Evolutionary conservation across 1,140 invertebrate species (phyloP).

Genomic region (Listronotus bonariensis): DNA sequence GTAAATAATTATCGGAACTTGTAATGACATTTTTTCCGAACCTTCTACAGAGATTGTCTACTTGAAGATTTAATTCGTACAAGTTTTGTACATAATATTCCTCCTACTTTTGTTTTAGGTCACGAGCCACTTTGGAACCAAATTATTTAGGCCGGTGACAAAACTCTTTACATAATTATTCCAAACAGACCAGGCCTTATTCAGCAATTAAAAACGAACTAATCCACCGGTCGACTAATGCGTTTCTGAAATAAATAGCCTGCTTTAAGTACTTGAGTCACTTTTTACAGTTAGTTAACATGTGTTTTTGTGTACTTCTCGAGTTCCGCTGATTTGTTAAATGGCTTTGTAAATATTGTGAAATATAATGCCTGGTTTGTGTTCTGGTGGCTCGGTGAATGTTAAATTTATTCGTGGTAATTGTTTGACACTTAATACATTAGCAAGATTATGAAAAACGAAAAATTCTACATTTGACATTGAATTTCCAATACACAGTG

Average conservation of each 20-base stretch:
- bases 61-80: too few relatives aligned
- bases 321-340: constrained; percentile 1
- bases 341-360: constrained; percentile 3
- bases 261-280: not conserved
- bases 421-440: too few relatives aligned
- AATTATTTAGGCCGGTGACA: too few relatives aligned
- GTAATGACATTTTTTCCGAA: too few relatives aligned
- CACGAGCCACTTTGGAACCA: not conserved
- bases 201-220: not conserved
- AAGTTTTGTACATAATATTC: not conserved
- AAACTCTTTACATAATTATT: not conserved
- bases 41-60: too few relatives aligned
- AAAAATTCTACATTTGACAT: too few relatives aligned
- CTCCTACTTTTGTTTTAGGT: not conserved
- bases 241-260: constrained; percentile 9
- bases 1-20: too few relatives aligned
- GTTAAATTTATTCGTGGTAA: not conserved
- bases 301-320: constrained; percentile 7
- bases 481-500: too few relatives aligned
- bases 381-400: not conserved
- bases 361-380: constrained; percentile 5
- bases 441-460: too few relatives aligned
- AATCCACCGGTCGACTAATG: constrained; percentile 2
- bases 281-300: constrained; percentile 5
- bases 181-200: not conserved